Conservation (phyloP, 2,888 invertebrate genomes). For the Apamea crenata region DNA sequence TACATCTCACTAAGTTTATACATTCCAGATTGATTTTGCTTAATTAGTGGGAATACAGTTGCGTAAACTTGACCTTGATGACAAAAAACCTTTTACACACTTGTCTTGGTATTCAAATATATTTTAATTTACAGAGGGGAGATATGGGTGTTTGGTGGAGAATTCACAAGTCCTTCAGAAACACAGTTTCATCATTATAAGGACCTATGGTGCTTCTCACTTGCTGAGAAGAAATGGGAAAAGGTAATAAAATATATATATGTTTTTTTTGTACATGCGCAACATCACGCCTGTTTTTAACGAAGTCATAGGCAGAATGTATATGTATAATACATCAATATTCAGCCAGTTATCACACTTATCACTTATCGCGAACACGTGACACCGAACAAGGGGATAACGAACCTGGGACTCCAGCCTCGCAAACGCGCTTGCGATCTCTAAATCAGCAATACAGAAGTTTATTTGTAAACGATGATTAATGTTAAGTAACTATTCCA, state of each 20-base stretch:
- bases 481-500: background rate
- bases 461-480: background rate
- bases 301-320: background rate
- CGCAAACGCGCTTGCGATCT: background rate
- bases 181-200: slow-evolving; percentile 98
- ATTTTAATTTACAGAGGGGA: slow-evolving; percentile 80
- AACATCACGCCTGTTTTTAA: background rate
- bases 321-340: too few species aligned
- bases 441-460: background rate
- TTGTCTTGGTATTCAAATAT: background rate
- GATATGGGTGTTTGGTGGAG: slow-evolving; percentile 96
- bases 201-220: slow-evolving; percentile 96
- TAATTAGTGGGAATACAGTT: background rate
- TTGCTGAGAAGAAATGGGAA: slow-evolving; percentile 95
- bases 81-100: background rate
- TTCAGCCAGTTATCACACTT: too few species aligned
- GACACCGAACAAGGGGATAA: too few species aligned
- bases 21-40: background rate
- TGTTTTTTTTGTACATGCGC: background rate
- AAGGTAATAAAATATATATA: slow-evolving; percentile 89
- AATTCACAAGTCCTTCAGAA: slow-evolving; percentile 97
- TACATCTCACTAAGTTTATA: background rate
- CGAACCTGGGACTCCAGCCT: too few species aligned
- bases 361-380: too few species aligned
- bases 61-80: background rate